phyloP scores from a whole-genome alignment of 2,113 vertebrate genomes.

The Notarius quadriscutis region DNA sequence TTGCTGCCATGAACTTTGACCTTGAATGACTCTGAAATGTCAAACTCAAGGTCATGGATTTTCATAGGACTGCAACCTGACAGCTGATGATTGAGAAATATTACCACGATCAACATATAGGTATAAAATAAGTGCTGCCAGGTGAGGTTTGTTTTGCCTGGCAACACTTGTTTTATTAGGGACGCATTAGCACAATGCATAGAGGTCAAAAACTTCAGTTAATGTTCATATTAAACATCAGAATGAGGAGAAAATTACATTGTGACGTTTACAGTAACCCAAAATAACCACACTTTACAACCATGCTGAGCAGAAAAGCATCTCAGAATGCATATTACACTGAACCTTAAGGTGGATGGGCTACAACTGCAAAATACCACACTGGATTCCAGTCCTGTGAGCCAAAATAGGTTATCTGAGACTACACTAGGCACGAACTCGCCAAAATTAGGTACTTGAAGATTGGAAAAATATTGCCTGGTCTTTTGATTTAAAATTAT shows the following conservation, averaged over 20 bases:
- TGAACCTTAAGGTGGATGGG: no score
- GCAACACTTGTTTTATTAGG: no score
- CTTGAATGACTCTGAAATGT: no score
- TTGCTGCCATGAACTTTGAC: no score
- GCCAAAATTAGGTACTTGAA: not conserved
- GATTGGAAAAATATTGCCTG: not conserved
- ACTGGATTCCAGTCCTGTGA: not conserved
- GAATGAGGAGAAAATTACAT: not conserved
- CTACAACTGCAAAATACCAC: not conserved
- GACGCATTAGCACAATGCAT: not conserved
- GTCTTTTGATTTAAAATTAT: not conserved
- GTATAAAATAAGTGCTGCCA: no score
- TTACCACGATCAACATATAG: no score
- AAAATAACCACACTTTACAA: not conserved
- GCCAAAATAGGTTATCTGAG: not conserved
- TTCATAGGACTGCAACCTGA: no score
- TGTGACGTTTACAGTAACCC: no score
- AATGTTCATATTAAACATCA: no score
- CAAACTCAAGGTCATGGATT: no score
- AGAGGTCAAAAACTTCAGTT: not conserved
- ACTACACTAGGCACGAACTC: not conserved
- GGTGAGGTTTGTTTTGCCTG: no score
- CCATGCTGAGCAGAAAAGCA: not conserved
- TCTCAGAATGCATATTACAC: not conserved
- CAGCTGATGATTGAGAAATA: no score